phyloP scores from a whole-genome alignment of 2,888 invertebrate species.

The Chydorus sphaericus region DNA sequence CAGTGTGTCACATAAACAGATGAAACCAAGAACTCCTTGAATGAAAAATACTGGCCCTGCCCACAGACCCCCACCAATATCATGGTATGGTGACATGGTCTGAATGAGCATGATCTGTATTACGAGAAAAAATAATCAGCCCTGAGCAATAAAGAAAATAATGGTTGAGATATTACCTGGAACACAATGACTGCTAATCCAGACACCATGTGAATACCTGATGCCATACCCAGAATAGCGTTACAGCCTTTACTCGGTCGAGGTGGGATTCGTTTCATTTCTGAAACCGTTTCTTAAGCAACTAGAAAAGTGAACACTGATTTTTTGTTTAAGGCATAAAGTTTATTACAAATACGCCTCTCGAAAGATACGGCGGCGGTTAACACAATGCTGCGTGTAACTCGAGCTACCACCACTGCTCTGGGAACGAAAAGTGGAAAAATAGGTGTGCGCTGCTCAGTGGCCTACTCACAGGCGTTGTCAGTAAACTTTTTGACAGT shows the following conservation, averaged over 20 bases:
- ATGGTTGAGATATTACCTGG: neutral
- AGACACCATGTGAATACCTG: neutral
- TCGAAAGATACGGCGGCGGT: too few species aligned
- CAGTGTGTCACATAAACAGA: conserved; percentile 7
- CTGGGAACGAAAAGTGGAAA: too few species aligned
- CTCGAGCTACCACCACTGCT: too few species aligned
- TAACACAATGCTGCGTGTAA: too few species aligned
- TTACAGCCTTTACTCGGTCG: neutral
- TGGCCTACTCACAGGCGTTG: too few species aligned
- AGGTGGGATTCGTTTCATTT: neutral
- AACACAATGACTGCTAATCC: conserved; percentile 6
- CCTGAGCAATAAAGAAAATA: neutral
- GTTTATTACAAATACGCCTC: too few species aligned
- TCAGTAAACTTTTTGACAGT: too few species aligned
- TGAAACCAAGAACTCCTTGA: conserved; percentile 13
- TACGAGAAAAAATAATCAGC: neutral
- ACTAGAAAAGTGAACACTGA: too few species aligned
- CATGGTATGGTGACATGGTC: conserved; percentile 7
- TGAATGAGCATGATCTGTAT: conserved; percentile 11
- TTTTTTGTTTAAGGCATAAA: too few species aligned
- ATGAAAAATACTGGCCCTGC: conserved; percentile 13
- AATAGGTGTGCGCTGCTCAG: too few species aligned
- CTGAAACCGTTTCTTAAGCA: too few species aligned
- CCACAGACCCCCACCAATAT: conserved; percentile 13
- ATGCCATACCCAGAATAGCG: neutral